These are phyloP conservation scores for Pseudobourletiella spinata DNA, from an alignment of 1,140 invertebrate species.

Conservation along the genomic window DNA sequence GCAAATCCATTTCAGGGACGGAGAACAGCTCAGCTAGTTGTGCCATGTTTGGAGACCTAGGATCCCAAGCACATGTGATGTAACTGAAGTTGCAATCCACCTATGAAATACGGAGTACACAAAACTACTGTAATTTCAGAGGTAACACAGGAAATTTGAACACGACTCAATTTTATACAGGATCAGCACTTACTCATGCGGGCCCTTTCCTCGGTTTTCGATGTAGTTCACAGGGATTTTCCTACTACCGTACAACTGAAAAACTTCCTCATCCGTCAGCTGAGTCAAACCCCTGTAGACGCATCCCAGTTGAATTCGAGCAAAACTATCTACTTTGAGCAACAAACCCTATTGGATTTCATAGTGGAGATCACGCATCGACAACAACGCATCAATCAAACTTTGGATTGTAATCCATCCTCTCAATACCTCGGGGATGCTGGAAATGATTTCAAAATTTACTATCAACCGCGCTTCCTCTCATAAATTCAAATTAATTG, in stretches of 20 bases:
- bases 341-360: conserved; percentile 90
- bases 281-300: conserved; percentile 81
- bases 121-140: background rate
- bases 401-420: conserved; percentile 65
- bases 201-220: conserved; percentile 8
- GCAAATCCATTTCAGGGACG: conserved; percentile 85
- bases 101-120: too few relatives aligned
- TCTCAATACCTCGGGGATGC: conserved; percentile 79
- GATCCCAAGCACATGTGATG: background rate
- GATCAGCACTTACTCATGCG: background rate
- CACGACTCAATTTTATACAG: background rate
- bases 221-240: conserved; percentile 59
- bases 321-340: conserved; percentile 89
- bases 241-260: conserved; percentile 74
- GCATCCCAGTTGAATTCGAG: conserved; percentile 89
- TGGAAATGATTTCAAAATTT: conserved; percentile 43
- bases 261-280: conserved; percentile 74
- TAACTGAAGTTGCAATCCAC: too few relatives aligned
- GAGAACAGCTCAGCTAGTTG: conserved; percentile 96
- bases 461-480: too few relatives aligned
- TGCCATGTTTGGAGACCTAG: conserved; percentile 66
- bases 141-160: background rate
- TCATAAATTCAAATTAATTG: too few relatives aligned
- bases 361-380: conserved; percentile 61
- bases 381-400: too few relatives aligned